Evolutionary conservation across 2,888 invertebrate species (phyloP).

Genomic region (Heterodera filipjevi): DNA sequence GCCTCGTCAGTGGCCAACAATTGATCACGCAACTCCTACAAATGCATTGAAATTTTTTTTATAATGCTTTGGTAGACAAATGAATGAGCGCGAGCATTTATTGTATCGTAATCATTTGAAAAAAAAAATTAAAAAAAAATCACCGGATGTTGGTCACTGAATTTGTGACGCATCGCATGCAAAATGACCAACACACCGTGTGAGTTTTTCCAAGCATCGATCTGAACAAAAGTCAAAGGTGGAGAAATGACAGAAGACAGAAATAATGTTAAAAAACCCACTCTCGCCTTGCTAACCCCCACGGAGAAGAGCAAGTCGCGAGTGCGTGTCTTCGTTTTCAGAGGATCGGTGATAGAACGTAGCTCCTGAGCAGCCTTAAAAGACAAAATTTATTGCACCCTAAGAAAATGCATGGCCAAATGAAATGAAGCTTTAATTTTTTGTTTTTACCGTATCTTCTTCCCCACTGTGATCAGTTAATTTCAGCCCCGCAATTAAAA

Average conservation of each 20-base stretch:
- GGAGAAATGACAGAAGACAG: too few species aligned
- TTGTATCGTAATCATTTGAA: not conserved
- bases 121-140: not conserved
- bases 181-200: constrained; percentile 47
- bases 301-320: not conserved
- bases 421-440: too few species aligned
- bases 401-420: not conserved
- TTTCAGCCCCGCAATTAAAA: too few species aligned
- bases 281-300: not conserved
- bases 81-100: too few species aligned
- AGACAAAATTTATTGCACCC: not conserved
- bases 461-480: too few species aligned
- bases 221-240: constrained; percentile 24
- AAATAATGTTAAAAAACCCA: too few species aligned
- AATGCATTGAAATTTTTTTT: constrained; percentile 49
- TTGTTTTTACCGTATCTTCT: too few species aligned
- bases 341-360: constrained; percentile 16
- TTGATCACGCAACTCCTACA: constrained; percentile 42
- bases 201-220: constrained; percentile 47
- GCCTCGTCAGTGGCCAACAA: constrained; percentile 43
- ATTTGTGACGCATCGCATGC: constrained; percentile 46
- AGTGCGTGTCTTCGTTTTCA: constrained; percentile 27
- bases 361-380: constrained; percentile 21
- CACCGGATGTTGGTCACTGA: not conserved
- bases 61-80: too few species aligned